These are phyloP conservation scores for Magallana gigas DNA, from an alignment of 1,140 invertebrate genomes.

Conservation along the genomic window DNA sequence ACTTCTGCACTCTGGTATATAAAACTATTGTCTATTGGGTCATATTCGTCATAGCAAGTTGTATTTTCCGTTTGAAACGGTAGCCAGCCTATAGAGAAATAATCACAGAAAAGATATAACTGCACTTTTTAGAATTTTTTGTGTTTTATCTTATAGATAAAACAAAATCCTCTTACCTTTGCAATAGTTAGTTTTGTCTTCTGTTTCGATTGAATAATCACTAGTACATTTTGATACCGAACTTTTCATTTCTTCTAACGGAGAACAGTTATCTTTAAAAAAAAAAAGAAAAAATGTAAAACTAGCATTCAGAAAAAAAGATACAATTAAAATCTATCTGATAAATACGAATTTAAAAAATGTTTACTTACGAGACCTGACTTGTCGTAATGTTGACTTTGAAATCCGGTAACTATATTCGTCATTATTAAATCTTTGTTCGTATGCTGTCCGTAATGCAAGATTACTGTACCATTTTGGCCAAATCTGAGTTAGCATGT, in stretches of 20 bases:
- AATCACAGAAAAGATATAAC: background rate
- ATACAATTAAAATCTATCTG: too few species aligned
- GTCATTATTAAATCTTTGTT: conserved; percentile 43
- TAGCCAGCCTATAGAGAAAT: conserved; percentile 37
- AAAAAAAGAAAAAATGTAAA: background rate
- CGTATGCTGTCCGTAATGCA: conserved; percentile 7
- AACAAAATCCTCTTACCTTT: background rate
- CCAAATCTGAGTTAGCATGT: background rate
- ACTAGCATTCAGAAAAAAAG: background rate
- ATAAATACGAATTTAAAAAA: too few species aligned
- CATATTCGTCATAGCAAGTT: conserved; percentile 49
- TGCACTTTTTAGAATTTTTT: background rate
- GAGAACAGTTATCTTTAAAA: background rate
- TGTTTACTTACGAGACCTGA: conserved; percentile 24
- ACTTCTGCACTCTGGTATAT: background rate
- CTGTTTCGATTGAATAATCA: background rate
- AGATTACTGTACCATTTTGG: conserved; percentile 38
- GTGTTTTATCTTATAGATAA: background rate
- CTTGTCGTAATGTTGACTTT: conserved; percentile 36
- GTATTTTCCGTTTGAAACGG: conserved; percentile 16
- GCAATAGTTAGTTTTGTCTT: background rate
- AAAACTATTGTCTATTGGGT: conserved; percentile 49
- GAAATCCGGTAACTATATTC: conserved; percentile 31
- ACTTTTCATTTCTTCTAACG: background rate
- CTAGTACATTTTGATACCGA: background rate